Conservation (phyloP, 2,113 vertebrate species). For the Gila orcuttii region DNA sequence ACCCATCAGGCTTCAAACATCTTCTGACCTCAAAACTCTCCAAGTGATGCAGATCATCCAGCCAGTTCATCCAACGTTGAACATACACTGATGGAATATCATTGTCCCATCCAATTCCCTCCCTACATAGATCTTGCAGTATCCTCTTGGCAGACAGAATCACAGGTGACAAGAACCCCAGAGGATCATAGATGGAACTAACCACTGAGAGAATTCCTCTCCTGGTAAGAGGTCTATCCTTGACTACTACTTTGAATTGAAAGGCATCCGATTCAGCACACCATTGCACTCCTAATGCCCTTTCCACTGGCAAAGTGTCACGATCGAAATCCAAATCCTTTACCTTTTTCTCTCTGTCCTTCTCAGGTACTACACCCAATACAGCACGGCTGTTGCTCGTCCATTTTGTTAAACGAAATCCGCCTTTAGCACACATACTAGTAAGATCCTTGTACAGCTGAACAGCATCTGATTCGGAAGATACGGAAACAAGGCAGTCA, state of each 20-base stretch:
- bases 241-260: constrained; percentile 4
- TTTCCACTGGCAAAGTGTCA: constrained; percentile 2
- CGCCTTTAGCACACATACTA: background rate
- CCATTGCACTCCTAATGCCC: constrained; percentile 25
- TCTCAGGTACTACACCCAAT: background rate
- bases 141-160: background rate
- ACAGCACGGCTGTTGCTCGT: constrained; percentile 5
- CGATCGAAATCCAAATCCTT: background rate
- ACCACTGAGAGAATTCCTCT: background rate
- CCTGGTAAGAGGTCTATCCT: background rate
- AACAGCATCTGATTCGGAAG: background rate
- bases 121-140: background rate
- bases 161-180: constrained; percentile 39
- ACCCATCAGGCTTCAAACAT: constrained; percentile 11
- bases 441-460: background rate
- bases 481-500: constrained; percentile 1
- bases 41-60: background rate
- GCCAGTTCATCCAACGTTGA: background rate
- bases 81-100: background rate
- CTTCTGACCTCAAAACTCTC: background rate
- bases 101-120: background rate
- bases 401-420: constrained; percentile 32
- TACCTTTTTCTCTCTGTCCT: background rate
- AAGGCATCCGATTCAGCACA: constrained; percentile 13
- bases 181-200: constrained; percentile 42